Percentiles rank a stretch among this genome's conserved stretches.
phyloP scores from a whole-genome alignment of 1,140 invertebrate species.

The Stenopsyche tienmushanensis region DNA sequence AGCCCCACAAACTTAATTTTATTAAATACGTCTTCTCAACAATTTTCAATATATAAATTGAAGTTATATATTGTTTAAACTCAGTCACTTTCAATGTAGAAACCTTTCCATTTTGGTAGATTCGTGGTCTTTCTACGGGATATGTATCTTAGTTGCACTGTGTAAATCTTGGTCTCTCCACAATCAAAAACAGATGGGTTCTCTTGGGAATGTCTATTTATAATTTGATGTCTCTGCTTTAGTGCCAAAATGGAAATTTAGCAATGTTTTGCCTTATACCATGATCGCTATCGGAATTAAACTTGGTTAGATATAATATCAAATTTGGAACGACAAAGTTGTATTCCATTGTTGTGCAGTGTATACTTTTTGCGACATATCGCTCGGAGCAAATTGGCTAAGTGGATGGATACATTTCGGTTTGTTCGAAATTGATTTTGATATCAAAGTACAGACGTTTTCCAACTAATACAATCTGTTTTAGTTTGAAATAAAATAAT shows the following conservation, averaged over 20 bases:
- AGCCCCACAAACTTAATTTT: no score
- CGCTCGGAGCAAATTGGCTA: neutral
- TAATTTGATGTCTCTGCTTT: constrained; percentile 2
- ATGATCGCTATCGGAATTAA: no score
- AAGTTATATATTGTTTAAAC: no score
- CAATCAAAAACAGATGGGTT: constrained; percentile 10
- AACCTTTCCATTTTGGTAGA: neutral
- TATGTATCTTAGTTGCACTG: no score
- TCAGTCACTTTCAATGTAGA: neutral
- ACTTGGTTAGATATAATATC: no score
- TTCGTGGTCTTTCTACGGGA: neutral
- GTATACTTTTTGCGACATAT: neutral
- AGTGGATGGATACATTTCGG: neutral
- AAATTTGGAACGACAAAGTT: no score
- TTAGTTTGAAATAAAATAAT: neutral
- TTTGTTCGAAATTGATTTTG: no score
- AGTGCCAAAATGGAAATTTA: neutral
- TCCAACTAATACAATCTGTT: neutral
- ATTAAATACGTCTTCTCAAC: no score
- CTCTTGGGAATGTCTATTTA: neutral
- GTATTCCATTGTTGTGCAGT: no score
- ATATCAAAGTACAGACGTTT: neutral
- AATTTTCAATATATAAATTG: no score
- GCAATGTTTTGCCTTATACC: neutral
- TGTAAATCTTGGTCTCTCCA: constrained; percentile 8